Evolutionary conservation across 2,797 vertebrate species (phyloP).

Genomic region (Odontamblyopus rebecca): DNA sequence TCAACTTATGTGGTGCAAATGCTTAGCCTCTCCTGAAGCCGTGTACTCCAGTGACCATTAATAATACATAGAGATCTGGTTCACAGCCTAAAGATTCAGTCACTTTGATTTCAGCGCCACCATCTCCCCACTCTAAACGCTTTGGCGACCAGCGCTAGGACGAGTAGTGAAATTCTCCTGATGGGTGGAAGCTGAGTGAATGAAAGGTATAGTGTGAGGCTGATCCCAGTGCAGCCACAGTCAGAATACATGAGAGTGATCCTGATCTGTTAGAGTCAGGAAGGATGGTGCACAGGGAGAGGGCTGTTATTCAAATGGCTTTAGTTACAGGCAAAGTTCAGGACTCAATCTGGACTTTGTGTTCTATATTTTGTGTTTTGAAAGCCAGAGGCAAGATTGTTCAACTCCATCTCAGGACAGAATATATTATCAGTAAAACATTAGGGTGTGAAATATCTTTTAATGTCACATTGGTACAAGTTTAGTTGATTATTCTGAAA

Average conservation of each 20-base stretch:
- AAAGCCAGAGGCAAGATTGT: conserved; percentile 7
- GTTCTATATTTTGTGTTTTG: conserved; percentile 12
- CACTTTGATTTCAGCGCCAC: conserved; percentile 59
- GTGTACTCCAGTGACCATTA: conserved; percentile 63
- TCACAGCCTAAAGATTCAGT: conserved; percentile 58
- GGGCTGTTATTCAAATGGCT: conserved; percentile 24
- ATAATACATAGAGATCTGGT: conserved; percentile 68
- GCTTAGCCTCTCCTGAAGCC: conserved; percentile 44
- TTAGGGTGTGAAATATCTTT: neutral
- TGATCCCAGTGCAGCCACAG: conserved; percentile 45
- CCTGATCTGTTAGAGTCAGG: conserved; percentile 25
- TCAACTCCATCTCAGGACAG: neutral
- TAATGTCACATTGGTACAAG: neutral
- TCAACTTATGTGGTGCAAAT: conserved; percentile 49
- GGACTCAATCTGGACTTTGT: conserved; percentile 33
- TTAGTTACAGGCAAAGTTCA: conserved; percentile 34
- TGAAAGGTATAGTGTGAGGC: conserved; percentile 7
- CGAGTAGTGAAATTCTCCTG: conserved; percentile 33
- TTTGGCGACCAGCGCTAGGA: conserved; percentile 46
- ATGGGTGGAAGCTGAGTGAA: conserved; percentile 57
- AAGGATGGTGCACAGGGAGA: conserved; percentile 22
- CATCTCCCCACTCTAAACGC: conserved; percentile 41
- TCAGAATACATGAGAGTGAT: conserved; percentile 43
- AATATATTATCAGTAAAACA: neutral
- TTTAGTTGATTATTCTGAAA: neutral